phyloP scores from a whole-genome alignment of 1,140 invertebrate genomes.

The Drosophila tristis region DNA sequence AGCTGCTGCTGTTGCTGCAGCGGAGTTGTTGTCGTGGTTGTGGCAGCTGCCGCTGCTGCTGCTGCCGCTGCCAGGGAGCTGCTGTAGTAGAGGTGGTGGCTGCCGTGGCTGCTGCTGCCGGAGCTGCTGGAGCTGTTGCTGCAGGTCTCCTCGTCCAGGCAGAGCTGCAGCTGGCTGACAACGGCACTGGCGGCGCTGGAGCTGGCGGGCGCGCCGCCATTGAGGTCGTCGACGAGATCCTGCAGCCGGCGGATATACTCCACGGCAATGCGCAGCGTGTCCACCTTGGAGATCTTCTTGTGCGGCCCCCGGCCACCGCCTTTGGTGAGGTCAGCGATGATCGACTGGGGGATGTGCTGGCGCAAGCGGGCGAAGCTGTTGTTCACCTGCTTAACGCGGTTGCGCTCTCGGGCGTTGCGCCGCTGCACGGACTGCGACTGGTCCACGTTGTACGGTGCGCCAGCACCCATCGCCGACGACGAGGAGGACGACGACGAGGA shows the following conservation, averaged over 20 bases:
- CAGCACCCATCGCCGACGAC: conserved; percentile 84
- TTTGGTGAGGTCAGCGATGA: conserved; percentile 89
- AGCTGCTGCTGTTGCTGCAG: conserved; percentile 77
- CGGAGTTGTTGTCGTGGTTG: conserved; percentile 44
- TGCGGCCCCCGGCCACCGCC: conserved; percentile 88
- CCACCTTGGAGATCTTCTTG: conserved; percentile 97
- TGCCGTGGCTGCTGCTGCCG: conserved; percentile 43
- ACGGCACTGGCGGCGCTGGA: conserved; percentile 1
- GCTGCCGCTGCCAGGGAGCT: conserved; percentile 7
- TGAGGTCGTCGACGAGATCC: conserved; percentile 89
- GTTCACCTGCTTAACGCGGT: conserved; percentile 97
- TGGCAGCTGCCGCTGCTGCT: conserved; percentile 86
- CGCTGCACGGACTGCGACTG: conserved; percentile 93
- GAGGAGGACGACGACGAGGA: conserved; percentile 52
- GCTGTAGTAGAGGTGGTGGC: conserved; percentile 26
- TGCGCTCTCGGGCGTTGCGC: conserved; percentile 95
- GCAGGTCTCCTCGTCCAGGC: conserved; percentile 84
- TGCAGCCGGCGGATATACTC: conserved; percentile 97
- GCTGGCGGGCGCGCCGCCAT: conserved; percentile 31
- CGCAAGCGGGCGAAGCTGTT: conserved; percentile 95
- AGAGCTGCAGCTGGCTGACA: conserved; percentile 56
- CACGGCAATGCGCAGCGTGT: conserved; percentile 96
- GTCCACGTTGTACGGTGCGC: conserved; percentile 84
- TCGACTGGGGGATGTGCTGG: conserved; percentile 93
- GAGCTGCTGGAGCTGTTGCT: conserved; percentile 84